Base-by-base conservation (phyloP, 2,888 invertebrate genomes). In the Phalera bucephala region DNA sequence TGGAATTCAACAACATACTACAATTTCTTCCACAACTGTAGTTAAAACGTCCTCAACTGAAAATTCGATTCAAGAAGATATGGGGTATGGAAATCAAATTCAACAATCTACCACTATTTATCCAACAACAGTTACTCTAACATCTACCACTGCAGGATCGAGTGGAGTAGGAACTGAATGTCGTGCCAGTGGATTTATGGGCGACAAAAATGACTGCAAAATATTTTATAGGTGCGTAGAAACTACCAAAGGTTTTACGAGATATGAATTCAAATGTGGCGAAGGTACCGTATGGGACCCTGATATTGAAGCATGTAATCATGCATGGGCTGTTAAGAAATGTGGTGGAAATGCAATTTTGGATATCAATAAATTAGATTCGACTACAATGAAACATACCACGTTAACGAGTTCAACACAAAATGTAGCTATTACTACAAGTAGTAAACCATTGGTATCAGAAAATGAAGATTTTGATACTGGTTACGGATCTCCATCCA, bases 191-290 rank as follows among this genome's bases (percentile, higher is more conserved):
- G 70, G 93, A 13, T 93, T 92, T 61, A 91, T 91, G 72, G 87
- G 92, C 1, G 90, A 93, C 67, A 85, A 88, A n/a, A 82, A 82
- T 11, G 58, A 86, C 36, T 94, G 94, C 51, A 87, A 90, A 22
- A 91, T 91, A 60, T 94, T 94, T 69, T 93, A 93, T 62, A 89
- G 94, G n/a, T 94, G 94, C 63, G 93, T 93, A 0, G 76, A 91
- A 40, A 91, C 92, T 54, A 92, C 91, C n/a, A 90, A 87, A 35
- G 92, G 91, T 9, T 93, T 80, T 43, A 91, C 76, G 6, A 91
- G 86, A 65, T 91, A 92, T 60, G 91, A 93, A 32, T 94, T 94
- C 60, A 81, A 83, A 20, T 95, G 94, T 62, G 93, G 92, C 1
- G 91, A 93, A 40, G 94, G 93, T 19, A 93, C 93, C 2, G 91